These are phyloP conservation scores for Nephrotoma flavescens DNA, from an alignment of 2,888 invertebrate species.

Conservation along the genomic window DNA sequence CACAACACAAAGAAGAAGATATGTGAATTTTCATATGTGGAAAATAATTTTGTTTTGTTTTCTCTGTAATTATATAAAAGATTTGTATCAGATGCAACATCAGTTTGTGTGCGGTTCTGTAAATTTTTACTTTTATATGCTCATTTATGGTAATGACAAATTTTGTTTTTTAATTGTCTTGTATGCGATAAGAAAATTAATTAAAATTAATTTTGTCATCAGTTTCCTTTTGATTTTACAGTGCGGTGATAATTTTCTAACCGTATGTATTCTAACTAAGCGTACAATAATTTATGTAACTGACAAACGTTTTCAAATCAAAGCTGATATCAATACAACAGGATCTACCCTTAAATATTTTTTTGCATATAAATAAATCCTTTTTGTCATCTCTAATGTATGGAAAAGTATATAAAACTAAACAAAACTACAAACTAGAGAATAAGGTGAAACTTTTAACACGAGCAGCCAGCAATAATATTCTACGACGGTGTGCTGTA, in stretches of 20 bases:
- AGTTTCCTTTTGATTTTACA: not conserved
- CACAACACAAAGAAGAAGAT: not conserved
- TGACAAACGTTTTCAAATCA: not conserved
- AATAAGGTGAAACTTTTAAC: not conserved
- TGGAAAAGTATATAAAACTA: not conserved
- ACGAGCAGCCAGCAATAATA: not conserved
- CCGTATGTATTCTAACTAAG: not conserved
- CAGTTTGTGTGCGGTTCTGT: not conserved
- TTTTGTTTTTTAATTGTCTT: not conserved
- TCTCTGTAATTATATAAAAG: not conserved
- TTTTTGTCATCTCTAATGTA: not conserved
- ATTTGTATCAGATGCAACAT: not conserved
- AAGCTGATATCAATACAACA: not conserved
- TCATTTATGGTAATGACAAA: not conserved
- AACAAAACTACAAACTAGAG: not conserved
- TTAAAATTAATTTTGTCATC: not conserved
- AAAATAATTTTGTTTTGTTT: not conserved
- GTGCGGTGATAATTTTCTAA: not conserved
- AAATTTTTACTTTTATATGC: not conserved
- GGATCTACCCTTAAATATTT: not conserved
- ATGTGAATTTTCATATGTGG: not conserved
- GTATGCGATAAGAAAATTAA: not conserved
- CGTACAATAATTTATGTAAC: not conserved
- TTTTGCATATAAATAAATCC: not conserved
- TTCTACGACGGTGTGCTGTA: not conserved